Evolutionary conservation across 2,113 vertebrate species (phyloP).

Genomic region (Grantiella picta): DNA sequence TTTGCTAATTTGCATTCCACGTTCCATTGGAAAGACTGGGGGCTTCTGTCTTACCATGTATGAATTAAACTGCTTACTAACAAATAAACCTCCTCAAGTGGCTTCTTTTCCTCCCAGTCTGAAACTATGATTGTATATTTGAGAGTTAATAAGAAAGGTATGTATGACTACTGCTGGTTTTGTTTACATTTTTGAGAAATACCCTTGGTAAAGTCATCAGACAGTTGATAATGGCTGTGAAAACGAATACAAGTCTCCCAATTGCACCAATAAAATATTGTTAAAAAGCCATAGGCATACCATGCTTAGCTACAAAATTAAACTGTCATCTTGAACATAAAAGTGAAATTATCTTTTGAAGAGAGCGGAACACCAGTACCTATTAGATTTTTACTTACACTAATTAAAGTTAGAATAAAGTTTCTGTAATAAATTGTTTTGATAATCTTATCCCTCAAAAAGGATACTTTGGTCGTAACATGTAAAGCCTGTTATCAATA

Average conservation of each 20-base stretch:
- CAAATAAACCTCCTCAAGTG: not conserved
- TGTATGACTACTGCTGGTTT: not conserved
- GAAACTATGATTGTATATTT: not conserved
- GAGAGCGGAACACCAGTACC: not conserved
- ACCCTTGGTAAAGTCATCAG: not conserved
- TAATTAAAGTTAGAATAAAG: not conserved
- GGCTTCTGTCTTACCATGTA: not conserved
- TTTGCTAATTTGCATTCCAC: not conserved
- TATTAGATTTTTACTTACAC: not conserved
- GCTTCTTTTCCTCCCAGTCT: not conserved
- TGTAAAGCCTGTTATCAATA: not conserved
- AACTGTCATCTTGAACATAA: not conserved
- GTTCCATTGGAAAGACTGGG: not conserved
- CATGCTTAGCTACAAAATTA: not conserved
- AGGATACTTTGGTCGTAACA: not conserved
- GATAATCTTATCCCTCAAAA: not conserved
- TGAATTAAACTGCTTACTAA: not conserved
- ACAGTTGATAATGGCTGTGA: not conserved
- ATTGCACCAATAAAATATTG: not conserved
- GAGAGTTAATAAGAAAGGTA: not conserved
- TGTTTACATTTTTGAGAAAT: not conserved
- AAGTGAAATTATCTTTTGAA: not conserved
- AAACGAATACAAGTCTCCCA: not conserved
- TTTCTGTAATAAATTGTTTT: not conserved
- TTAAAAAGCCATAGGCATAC: not conserved